Conservation (phyloP, 2,888 invertebrate species). For the Halictus ligatus region DNA sequence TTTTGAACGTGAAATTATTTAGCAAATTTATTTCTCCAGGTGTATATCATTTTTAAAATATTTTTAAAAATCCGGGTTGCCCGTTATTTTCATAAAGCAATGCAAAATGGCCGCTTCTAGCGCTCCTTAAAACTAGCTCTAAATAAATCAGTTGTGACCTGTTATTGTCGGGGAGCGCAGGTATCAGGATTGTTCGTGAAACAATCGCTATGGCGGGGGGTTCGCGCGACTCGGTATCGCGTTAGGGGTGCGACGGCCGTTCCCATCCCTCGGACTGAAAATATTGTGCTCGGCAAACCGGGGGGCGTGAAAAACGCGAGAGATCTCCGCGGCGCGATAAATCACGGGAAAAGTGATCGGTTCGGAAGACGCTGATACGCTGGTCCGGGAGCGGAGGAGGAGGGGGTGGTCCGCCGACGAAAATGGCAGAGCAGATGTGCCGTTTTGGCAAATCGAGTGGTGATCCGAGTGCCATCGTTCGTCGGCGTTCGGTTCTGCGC, state of each 20-base stretch:
- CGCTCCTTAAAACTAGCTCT: no score
- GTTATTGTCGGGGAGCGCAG: no score
- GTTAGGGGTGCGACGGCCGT: not conserved
- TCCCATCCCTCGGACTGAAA: conserved; percentile 2
- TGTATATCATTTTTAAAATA: no score
- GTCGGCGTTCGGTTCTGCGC: not conserved
- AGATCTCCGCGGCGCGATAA: conserved; percentile 45
- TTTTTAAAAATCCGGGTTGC: no score
- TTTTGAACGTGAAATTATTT: no score
- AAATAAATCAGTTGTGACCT: no score
- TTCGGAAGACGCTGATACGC: conserved; percentile 36
- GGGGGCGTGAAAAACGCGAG: conserved; percentile 25
- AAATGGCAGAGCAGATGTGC: conserved; percentile 59
- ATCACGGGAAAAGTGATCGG: conserved; percentile 48
- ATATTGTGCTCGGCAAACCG: conserved; percentile 1
- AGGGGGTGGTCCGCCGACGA: conserved; percentile 20
- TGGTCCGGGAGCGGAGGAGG: no score
- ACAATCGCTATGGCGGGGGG: not conserved
- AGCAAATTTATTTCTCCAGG: no score
- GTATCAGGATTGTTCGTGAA: not conserved
- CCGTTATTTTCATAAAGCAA: no score
- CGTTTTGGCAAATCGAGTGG: conserved; percentile 65
- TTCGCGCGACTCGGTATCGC: not conserved
- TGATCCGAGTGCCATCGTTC: conserved; percentile 45
- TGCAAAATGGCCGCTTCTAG: no score